Evolutionary conservation across 2,888 invertebrate genomes (phyloP).

Genomic region (Abrostola triplasia): DNA sequence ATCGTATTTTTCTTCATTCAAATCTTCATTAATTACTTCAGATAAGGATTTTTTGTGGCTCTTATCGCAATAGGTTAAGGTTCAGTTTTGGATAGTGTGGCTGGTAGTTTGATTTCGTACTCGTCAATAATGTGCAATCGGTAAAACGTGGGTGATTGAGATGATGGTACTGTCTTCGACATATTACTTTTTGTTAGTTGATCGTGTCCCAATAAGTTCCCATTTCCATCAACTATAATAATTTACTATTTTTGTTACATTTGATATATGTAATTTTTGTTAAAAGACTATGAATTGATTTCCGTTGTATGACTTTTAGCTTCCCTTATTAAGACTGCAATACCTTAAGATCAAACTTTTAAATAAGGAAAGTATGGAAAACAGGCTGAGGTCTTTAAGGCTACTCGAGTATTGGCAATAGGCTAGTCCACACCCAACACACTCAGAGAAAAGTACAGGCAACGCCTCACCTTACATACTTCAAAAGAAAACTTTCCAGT

Average conservation of each 20-base stretch:
- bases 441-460: too few species aligned
- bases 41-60: slow-evolving; percentile 31
- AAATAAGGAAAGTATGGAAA: too few species aligned
- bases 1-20: slow-evolving; percentile 48
- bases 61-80: slow-evolving; percentile 25
- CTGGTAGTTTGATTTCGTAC: slow-evolving; percentile 29
- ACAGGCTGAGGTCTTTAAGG: too few species aligned
- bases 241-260: neutral
- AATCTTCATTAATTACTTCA: slow-evolving; percentile 49
- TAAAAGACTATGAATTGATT: too few species aligned
- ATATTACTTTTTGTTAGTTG: slow-evolving; percentile 15
- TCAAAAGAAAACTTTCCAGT: neutral
- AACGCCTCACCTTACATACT: too few species aligned
- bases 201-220: too few species aligned
- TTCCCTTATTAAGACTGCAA: too few species aligned
- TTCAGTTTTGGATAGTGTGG: slow-evolving; percentile 18
- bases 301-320: too few species aligned
- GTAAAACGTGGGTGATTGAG: slow-evolving; percentile 55
- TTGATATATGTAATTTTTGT: neutral
- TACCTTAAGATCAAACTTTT: too few species aligned
- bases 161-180: slow-evolving; percentile 49
- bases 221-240: neutral
- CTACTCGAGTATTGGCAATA: too few species aligned
- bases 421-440: too few species aligned
- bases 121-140: slow-evolving; percentile 56